Evolutionary conservation across 1,140 invertebrate species (phyloP).

Genomic region (Phenacoccus solenopsis): DNA sequence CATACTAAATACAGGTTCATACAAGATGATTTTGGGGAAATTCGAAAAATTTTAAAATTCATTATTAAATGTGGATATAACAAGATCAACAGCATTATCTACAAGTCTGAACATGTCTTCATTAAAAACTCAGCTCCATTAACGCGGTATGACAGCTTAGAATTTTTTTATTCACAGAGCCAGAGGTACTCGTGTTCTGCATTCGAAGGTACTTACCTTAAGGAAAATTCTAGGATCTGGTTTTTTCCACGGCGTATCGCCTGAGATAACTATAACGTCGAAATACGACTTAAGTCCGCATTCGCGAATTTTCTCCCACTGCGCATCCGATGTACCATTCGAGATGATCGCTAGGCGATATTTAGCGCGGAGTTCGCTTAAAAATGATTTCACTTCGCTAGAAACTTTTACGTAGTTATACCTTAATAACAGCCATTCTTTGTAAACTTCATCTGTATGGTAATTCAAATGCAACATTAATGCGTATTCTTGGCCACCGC

Average conservation of each 20-base stretch:
- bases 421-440: slow-evolving; percentile 58
- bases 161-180: too few relatives aligned
- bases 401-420: slow-evolving; percentile 54
- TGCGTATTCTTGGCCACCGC: too few relatives aligned
- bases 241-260: slow-evolving; percentile 71
- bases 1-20: too few relatives aligned
- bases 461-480: neutral
- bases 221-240: slow-evolving; percentile 63
- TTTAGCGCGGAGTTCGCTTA: slow-evolving; percentile 49
- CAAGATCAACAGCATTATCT: too few relatives aligned
- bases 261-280: slow-evolving; percentile 64
- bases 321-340: slow-evolving; percentile 66
- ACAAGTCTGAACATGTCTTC: too few relatives aligned
- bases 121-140: too few relatives aligned
- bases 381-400: slow-evolving; percentile 47
- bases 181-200: too few relatives aligned
- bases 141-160: too few relatives aligned
- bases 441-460: slow-evolving; percentile 50
- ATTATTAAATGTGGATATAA: too few relatives aligned
- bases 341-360: slow-evolving; percentile 65
- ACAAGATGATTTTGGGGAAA: too few relatives aligned
- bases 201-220: slow-evolving; percentile 21
- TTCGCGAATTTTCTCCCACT: slow-evolving; percentile 70
- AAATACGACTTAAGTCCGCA: slow-evolving; percentile 55
- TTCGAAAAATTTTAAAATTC: too few relatives aligned